Evolutionary conservation across 2,113 vertebrate species (phyloP).

Genomic region (Lampris megalopsis): DNA sequence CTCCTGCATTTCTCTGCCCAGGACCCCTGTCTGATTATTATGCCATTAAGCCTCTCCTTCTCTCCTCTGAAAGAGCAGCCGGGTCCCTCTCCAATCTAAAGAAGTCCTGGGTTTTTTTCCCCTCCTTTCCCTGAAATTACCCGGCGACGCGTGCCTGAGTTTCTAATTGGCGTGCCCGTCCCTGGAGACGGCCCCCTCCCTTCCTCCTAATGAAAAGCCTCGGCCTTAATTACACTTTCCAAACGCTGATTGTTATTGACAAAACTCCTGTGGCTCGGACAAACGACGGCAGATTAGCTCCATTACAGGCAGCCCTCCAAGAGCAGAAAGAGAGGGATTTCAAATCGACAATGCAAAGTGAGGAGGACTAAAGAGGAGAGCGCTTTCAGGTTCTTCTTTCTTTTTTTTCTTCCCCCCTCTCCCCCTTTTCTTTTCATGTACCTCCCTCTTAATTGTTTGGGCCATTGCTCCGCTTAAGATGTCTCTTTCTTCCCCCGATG

Average conservation of each 20-base stretch:
- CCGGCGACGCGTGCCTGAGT: conserved; percentile 88
- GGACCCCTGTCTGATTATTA: conserved; percentile 85
- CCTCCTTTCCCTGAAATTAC: conserved; percentile 86
- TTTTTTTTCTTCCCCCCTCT: conserved; percentile 18
- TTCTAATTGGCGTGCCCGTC: conserved; percentile 87
- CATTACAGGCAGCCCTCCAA: conserved; percentile 87
- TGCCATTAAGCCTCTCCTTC: conserved; percentile 84
- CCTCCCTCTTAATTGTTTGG: conserved; percentile 81
- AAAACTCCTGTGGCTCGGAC: conserved; percentile 90
- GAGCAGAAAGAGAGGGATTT: conserved; percentile 83
- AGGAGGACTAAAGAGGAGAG: conserved; percentile 54
- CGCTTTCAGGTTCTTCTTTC: conserved; percentile 68
- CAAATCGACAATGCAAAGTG: conserved; percentile 81
- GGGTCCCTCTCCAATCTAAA: conserved; percentile 87
- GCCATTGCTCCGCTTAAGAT: conserved; percentile 79
- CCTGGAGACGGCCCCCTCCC: conserved; percentile 85
- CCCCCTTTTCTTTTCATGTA: conserved; percentile 61
- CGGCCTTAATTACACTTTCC: conserved; percentile 90
- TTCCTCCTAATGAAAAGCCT: conserved; percentile 89
- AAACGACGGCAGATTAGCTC: conserved; percentile 89
- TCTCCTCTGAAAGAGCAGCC: conserved; percentile 82
- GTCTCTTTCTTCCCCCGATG: conserved; percentile 63
- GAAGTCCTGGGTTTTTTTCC: conserved; percentile 79
- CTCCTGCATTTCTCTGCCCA: conserved; percentile 65
- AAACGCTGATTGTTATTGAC: conserved; percentile 91